Conservation (phyloP, 1,140 invertebrate genomes). For the Dendroctonus valens region DNA sequence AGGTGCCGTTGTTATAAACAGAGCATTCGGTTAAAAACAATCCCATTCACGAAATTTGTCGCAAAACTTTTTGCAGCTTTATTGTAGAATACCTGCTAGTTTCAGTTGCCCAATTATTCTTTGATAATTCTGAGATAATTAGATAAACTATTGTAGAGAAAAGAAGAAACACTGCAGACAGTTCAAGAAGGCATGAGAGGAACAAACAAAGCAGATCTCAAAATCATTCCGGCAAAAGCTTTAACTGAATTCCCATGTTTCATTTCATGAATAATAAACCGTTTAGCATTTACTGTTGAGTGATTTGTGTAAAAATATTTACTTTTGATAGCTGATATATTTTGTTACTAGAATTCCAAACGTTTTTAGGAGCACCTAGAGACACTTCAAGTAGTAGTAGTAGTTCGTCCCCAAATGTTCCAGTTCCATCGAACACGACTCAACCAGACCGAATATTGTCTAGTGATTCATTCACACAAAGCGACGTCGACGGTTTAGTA, state of each 20-base stretch:
- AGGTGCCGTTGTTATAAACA: constrained; percentile 7
- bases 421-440: constrained; percentile 26
- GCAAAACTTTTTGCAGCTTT: too few species aligned
- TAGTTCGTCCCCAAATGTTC: not conserved
- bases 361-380: not conserved
- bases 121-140: not conserved
- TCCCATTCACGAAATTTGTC: too few species aligned
- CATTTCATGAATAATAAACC: too few species aligned
- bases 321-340: not conserved
- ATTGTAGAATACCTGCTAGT: too few species aligned
- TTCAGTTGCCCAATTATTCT: not conserved
- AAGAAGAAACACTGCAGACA: constrained; percentile 21
- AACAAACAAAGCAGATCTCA: constrained; percentile 24
- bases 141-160: constrained; percentile 20
- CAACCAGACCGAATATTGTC: constrained; percentile 28
- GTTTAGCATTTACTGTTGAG: too few species aligned
- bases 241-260: too few species aligned
- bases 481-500: constrained; percentile 71
- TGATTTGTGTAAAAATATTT: not conserved
- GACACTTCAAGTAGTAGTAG: not conserved
- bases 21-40: too few species aligned
- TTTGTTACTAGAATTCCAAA: not conserved
- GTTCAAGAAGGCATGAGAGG: constrained; percentile 10
- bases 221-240: constrained; percentile 13
- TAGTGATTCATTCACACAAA: constrained; percentile 69